Conservation (phyloP, 1,140 invertebrate genomes). For the Theocolax elegans region DNA sequence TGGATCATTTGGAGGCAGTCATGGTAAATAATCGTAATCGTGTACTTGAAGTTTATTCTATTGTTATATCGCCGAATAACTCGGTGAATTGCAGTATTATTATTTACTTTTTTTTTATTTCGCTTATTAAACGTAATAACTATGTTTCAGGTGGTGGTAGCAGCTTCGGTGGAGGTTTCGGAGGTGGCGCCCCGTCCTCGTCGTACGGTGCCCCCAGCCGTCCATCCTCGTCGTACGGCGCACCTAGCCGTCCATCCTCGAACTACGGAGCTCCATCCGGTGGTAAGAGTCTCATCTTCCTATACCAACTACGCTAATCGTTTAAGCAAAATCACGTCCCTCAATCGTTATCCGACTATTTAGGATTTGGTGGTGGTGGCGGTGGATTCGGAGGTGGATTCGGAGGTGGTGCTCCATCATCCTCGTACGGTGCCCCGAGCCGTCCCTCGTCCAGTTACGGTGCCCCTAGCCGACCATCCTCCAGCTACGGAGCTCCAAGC, state of each 20-base stretch:
- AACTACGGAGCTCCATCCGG: conserved; percentile 50
- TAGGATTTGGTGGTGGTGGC: conserved; percentile 49
- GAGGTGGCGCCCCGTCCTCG: conserved; percentile 53
- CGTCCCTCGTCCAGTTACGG: conserved; percentile 56
- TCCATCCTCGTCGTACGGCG: conserved; percentile 60
- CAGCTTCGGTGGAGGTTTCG: conserved; percentile 8
- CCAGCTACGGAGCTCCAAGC: conserved; percentile 51
- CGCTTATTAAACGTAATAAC: too few species aligned
- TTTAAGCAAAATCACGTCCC: too few species aligned
- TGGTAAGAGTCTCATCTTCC: conserved; percentile 51
- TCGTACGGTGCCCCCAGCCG: conserved; percentile 63
- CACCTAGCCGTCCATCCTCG: conserved; percentile 59
- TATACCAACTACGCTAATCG: too few species aligned
- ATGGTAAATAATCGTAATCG: neutral
- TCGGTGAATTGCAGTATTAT: too few species aligned
- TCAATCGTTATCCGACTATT: too few species aligned
- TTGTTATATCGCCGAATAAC: too few species aligned
- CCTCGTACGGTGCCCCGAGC: conserved; percentile 63
- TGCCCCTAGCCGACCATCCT: conserved; percentile 52
- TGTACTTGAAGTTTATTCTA: too few species aligned
- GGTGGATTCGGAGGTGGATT: conserved; percentile 45
- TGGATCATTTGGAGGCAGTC: conserved; percentile 10
- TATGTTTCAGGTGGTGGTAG: neutral
- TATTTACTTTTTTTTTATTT: too few species aligned
- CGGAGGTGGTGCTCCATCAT: conserved; percentile 56